phyloP scores from a whole-genome alignment of 2,113 vertebrate species.

The Tricholaema leucomelas region DNA sequence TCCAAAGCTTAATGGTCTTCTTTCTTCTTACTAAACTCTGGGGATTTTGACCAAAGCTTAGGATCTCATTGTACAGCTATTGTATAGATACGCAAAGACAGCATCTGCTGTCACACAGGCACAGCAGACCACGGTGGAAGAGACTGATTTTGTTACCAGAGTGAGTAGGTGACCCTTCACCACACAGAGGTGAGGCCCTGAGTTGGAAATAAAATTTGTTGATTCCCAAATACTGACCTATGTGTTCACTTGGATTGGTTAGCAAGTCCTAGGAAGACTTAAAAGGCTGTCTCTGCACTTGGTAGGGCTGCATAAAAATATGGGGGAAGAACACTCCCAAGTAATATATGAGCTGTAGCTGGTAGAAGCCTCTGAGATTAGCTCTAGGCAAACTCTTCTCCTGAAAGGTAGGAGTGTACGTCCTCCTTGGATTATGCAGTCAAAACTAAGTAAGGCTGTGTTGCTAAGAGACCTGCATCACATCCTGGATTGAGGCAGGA shows the following conservation, averaged over 20 bases:
- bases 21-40: not conserved
- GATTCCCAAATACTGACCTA: not conserved
- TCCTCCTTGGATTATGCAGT: not conserved
- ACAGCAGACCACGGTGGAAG: not conserved
- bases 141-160: not conserved
- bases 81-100: not conserved
- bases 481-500: not conserved
- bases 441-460: not conserved
- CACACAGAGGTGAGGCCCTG: not conserved
- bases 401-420: not conserved
- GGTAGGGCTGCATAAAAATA: not conserved
- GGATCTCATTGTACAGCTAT: not conserved
- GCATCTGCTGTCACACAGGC: not conserved
- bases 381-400: not conserved
- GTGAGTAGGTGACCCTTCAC: not conserved
- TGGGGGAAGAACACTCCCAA: not conserved
- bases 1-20: not conserved
- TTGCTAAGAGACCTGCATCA: not conserved
- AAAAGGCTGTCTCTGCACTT: not conserved
- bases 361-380: not conserved
- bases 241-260: not conserved
- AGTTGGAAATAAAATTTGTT: not conserved
- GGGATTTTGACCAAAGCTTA: not conserved
- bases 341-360: not conserved
- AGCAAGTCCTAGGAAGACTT: not conserved